A percentile compares a stretch with the other conserved stretches of the same genome.
These are phyloP conservation scores for Hedya salicella DNA, from an alignment of 2,888 invertebrate genomes.

Conservation along the genomic window DNA sequence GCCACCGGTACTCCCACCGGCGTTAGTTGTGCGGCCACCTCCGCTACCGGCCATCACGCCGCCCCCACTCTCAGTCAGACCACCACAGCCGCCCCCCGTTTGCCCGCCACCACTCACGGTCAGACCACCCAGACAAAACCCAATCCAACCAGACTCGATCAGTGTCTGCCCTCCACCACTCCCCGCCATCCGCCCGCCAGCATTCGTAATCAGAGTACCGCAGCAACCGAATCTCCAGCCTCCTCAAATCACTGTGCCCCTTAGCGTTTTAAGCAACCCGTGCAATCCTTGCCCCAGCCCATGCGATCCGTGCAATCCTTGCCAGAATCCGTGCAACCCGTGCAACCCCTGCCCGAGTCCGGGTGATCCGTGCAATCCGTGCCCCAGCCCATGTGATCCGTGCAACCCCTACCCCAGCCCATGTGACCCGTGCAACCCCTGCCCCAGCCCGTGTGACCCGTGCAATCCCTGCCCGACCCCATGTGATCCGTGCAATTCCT, in stretches of 20 bases:
- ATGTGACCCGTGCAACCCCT: background rate
- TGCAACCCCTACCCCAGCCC: constrained; percentile 8
- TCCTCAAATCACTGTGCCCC: constrained; percentile 5
- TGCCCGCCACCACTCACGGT: constrained; percentile 24
- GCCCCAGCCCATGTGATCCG: constrained; percentile 21
- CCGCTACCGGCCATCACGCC: constrained; percentile 48
- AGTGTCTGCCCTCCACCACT: constrained; percentile 58
- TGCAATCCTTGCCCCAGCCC: background rate
- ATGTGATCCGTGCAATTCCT: constrained; percentile 6
- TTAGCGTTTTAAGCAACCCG: constrained; percentile 3
- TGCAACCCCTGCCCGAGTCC: constrained; percentile 1
- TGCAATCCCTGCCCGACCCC: constrained; percentile 9
- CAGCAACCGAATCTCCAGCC: constrained; percentile 15
- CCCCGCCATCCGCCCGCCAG: background rate
- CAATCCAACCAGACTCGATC: constrained; percentile 15
- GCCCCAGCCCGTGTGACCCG: constrained; percentile 1
- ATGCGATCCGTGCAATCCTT: too few relatives aligned
- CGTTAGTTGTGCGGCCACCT: constrained; percentile 56
- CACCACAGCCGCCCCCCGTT: constrained; percentile 50
- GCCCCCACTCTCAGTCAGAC: constrained; percentile 59
- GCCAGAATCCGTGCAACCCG: constrained; percentile 21
- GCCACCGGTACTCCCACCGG: constrained; percentile 52
- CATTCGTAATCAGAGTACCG: constrained; percentile 22
- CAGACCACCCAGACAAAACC: constrained; percentile 8
- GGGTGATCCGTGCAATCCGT: constrained; percentile 23